Evolutionary conservation across 2,113 vertebrate species (phyloP).

Genomic region (Oreochromis tanganicae): DNA sequence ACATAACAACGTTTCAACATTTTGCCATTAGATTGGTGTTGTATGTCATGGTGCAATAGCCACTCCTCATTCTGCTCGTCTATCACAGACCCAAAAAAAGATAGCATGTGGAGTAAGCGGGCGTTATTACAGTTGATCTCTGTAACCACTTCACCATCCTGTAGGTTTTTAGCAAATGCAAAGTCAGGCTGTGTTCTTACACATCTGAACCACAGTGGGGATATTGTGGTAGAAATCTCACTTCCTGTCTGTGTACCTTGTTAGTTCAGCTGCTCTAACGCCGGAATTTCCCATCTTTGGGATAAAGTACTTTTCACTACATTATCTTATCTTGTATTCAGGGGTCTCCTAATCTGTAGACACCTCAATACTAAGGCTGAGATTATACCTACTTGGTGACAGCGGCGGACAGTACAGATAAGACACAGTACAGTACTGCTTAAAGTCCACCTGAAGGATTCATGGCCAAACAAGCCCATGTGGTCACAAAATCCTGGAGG

Average conservation of each 20-base stretch:
- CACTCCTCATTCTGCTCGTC: background rate
- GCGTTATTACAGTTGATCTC: background rate
- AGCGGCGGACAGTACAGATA: background rate
- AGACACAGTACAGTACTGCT: background rate
- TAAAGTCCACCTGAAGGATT: background rate
- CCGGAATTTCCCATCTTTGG: background rate
- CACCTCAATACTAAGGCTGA: background rate
- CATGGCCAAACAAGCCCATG: background rate
- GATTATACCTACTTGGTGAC: background rate
- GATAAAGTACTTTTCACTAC: background rate
- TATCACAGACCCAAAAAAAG: background rate
- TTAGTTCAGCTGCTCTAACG: background rate
- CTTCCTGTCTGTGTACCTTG: background rate
- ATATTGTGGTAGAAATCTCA: background rate
- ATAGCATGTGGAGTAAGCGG: background rate
- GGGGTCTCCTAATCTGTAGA: background rate
- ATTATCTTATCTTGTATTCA: background rate
- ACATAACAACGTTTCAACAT: background rate
- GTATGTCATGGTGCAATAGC: background rate
- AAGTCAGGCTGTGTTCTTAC: background rate
- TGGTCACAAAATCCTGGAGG: background rate
- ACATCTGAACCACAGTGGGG: background rate
- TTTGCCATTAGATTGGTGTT: background rate
- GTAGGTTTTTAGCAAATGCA: background rate
- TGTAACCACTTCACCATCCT: background rate